Percentiles rank a stretch among this genome's conserved stretches.
Conservation (phyloP, 1,140 invertebrate genomes). For the Danaus plexippus region DNA sequence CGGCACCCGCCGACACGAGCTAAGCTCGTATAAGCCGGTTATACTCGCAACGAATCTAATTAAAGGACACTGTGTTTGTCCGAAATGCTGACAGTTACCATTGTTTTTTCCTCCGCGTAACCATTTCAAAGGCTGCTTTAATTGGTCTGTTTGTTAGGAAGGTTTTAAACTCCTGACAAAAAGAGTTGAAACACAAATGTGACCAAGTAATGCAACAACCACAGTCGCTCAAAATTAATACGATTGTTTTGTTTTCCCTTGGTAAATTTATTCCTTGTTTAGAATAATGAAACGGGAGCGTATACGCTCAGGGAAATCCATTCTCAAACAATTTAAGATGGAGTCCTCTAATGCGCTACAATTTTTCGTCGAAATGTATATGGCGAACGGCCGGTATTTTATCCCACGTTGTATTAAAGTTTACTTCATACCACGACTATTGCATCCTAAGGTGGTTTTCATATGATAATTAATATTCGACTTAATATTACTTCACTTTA, state of each 20-base stretch:
- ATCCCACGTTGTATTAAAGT: not conserved
- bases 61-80: constrained; percentile 60
- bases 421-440: no score
- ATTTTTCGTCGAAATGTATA: constrained; percentile 55
- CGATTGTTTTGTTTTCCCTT: constrained; percentile 66
- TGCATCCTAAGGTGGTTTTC: no score
- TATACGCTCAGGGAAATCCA: constrained; percentile 60
- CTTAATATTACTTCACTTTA: no score
- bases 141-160: constrained; percentile 52
- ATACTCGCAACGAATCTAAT: constrained; percentile 66
- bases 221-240: constrained; percentile 62
- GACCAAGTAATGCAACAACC: constrained; percentile 60
- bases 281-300: constrained; percentile 61
- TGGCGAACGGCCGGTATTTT: constrained; percentile 14
- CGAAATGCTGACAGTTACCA: constrained; percentile 61
- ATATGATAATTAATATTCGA: no score
- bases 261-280: constrained; percentile 65
- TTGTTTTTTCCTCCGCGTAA: constrained; percentile 52
- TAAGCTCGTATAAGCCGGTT: constrained; percentile 67
- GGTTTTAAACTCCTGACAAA: constrained; percentile 29
- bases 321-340: constrained; percentile 62
- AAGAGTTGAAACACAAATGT: constrained; percentile 45
- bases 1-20: constrained; percentile 44
- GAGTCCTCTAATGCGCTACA: constrained; percentile 50
- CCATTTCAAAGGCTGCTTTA: constrained; percentile 46